Conservation (phyloP, 2,888 invertebrate species). For the Catocala nupta region DNA sequence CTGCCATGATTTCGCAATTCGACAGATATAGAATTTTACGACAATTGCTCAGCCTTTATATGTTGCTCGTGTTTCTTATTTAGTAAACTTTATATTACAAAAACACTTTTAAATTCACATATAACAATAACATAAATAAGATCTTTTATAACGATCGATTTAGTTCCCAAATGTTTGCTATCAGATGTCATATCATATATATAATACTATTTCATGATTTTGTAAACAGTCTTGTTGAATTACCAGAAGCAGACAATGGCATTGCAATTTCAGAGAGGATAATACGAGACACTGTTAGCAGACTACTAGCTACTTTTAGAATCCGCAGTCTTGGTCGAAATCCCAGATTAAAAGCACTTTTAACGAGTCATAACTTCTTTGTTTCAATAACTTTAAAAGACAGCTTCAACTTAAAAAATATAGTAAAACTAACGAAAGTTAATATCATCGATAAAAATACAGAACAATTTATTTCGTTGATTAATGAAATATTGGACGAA, state of each 20-base stretch:
- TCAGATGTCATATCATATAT: slow-evolving; percentile 23
- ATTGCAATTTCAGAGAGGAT: slow-evolving; percentile 54
- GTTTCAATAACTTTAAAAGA: slow-evolving; percentile 61
- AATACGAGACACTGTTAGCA: slow-evolving; percentile 58
- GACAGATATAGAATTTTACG: too few species aligned
- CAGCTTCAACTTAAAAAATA: slow-evolving; percentile 58
- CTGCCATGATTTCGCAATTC: too few species aligned
- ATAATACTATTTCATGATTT: slow-evolving; percentile 32
- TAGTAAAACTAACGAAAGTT: slow-evolving; percentile 57
- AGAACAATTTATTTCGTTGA: slow-evolving; percentile 56
- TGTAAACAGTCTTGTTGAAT: slow-evolving; percentile 43
- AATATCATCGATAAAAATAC: slow-evolving; percentile 54
- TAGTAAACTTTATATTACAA: too few species aligned
- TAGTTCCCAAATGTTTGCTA: slow-evolving; percentile 31
- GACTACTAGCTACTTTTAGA: slow-evolving; percentile 60
- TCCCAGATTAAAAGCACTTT: slow-evolving; percentile 58
- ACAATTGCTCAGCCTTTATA: too few species aligned
- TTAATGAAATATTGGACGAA: slow-evolving; percentile 63
- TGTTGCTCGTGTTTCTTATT: too few species aligned
- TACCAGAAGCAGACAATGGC: slow-evolving; percentile 49
- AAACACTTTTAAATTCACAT: too few species aligned
- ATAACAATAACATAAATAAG: too few species aligned
- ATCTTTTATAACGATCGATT: too few species aligned
- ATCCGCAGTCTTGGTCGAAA: slow-evolving; percentile 49
- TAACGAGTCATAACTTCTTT: slow-evolving; percentile 64